phyloP scores from a whole-genome alignment of 2,888 invertebrate genomes.

The Chouioia cunea region DNA sequence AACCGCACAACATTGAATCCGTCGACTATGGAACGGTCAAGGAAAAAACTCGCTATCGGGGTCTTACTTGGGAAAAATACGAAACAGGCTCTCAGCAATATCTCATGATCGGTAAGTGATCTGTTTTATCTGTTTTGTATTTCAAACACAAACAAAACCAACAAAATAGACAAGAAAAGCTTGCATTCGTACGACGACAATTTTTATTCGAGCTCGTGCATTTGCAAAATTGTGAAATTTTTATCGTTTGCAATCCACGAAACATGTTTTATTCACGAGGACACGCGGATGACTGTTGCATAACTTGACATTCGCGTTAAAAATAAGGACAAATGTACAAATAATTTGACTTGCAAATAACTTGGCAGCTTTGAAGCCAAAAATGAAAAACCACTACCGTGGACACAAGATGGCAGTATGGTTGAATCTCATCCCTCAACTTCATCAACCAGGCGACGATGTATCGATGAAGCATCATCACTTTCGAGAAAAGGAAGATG shows the following conservation, averaged over 20 bases:
- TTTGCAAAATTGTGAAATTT: too few species aligned
- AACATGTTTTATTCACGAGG: too few species aligned
- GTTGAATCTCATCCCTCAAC: constrained; percentile 87
- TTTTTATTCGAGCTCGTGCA: too few species aligned
- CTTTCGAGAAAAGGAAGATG: constrained; percentile 79
- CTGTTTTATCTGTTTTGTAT: constrained; percentile 6
- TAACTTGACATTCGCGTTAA: too few species aligned
- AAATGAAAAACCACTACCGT: constrained; percentile 86
- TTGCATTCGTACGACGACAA: too few species aligned
- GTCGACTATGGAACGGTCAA: constrained; percentile 72
- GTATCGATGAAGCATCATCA: constrained; percentile 82
- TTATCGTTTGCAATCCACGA: too few species aligned
- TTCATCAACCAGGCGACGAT: constrained; percentile 83
- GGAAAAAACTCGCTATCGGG: constrained; percentile 74
- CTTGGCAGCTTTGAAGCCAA: constrained; percentile 75
- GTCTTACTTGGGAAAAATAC: constrained; percentile 82
- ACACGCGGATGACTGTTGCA: too few species aligned
- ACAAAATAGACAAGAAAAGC: too few species aligned
- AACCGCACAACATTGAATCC: constrained; percentile 71
- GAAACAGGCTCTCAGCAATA: constrained; percentile 82
- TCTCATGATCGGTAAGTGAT: constrained; percentile 80
- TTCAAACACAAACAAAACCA: constrained; percentile 3
- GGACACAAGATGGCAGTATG: constrained; percentile 92
- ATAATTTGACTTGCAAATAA: too few species aligned
- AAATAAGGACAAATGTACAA: too few species aligned